phyloP scores from a whole-genome alignment of 2,888 invertebrate species.

The Incurvaria masculella region DNA sequence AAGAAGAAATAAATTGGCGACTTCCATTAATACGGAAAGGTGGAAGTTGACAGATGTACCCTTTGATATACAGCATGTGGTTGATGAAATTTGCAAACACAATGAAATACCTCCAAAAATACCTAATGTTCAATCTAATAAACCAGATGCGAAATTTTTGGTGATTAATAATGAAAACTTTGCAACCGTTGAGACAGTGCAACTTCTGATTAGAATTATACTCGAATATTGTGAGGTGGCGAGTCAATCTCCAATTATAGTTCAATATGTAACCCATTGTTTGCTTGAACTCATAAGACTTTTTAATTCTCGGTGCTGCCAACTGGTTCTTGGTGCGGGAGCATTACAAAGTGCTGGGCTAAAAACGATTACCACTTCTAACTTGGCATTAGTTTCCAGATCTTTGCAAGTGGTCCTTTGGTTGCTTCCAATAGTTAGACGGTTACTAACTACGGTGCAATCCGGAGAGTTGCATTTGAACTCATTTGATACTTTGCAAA shows the following conservation, averaged over 20 bases:
- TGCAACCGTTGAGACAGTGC: slow-evolving; percentile 76
- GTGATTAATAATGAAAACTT: slow-evolving; percentile 68
- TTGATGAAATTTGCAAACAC: slow-evolving; percentile 63
- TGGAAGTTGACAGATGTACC: slow-evolving; percentile 95
- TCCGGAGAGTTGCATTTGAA: slow-evolving; percentile 43
- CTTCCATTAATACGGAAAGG: slow-evolving; percentile 84
- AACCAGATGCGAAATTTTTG: slow-evolving; percentile 55
- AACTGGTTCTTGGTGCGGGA: slow-evolving; percentile 94
- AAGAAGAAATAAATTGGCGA: slow-evolving; percentile 77
- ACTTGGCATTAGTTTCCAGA: slow-evolving; percentile 82
- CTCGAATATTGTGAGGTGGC: slow-evolving; percentile 89
- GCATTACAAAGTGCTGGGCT: slow-evolving; percentile 92
- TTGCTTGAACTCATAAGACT: slow-evolving; percentile 86
- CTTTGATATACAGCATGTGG: slow-evolving; percentile 80
- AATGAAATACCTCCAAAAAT: slow-evolving; percentile 41
- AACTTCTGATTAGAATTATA: slow-evolving; percentile 85
- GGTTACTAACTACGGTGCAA: slow-evolving; percentile 63
- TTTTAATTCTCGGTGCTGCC: slow-evolving; percentile 87
- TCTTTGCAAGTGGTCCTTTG: slow-evolving; percentile 79
- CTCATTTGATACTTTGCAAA: slow-evolving; percentile 70
- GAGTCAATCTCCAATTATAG: slow-evolving; percentile 72
- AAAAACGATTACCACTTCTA: slow-evolving; percentile 92
- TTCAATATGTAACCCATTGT: slow-evolving; percentile 77
- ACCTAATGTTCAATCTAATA: slow-evolving; percentile 32
- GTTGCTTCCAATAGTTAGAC: slow-evolving; percentile 70